Conservation (phyloP, 2,113 vertebrate species). For the Caretta caretta region DNA sequence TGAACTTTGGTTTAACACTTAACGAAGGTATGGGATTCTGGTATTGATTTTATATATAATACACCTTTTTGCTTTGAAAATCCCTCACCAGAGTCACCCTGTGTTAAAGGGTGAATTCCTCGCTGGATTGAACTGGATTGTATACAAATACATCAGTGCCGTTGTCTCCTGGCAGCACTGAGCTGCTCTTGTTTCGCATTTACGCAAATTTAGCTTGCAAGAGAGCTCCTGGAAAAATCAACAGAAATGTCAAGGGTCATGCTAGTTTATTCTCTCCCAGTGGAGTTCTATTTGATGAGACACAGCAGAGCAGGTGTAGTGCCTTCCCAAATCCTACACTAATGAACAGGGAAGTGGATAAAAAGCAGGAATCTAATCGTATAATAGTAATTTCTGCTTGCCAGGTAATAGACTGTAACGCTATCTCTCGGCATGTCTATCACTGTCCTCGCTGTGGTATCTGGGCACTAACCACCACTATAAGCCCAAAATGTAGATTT, state of each 20-base stretch:
- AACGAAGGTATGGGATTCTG: neutral
- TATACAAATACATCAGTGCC: rapidly evolving
- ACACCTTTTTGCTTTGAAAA: neutral
- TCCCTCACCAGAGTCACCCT: neutral
- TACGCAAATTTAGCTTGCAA: slow-evolving; percentile 17
- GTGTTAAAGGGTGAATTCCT: neutral
- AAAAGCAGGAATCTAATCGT: neutral
- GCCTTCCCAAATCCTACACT: neutral
- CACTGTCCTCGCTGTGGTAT: neutral
- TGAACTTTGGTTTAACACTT: neutral
- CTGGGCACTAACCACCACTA: neutral
- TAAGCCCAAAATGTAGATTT: neutral
- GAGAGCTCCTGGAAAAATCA: slow-evolving; percentile 46
- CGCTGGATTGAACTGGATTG: neutral
- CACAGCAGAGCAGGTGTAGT: neutral
- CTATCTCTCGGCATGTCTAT: neutral
- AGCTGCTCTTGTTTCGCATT: neutral
- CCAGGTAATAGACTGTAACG: neutral
- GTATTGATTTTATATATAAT: neutral
- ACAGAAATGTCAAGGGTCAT: neutral
- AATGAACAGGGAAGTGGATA: rapidly evolving
- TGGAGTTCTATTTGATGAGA: neutral
- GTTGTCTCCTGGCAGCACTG: neutral
- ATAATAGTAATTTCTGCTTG: neutral
- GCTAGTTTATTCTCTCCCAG: neutral